Conservation (phyloP, 2,888 invertebrate genomes). For the Standfussiana lucernea region DNA sequence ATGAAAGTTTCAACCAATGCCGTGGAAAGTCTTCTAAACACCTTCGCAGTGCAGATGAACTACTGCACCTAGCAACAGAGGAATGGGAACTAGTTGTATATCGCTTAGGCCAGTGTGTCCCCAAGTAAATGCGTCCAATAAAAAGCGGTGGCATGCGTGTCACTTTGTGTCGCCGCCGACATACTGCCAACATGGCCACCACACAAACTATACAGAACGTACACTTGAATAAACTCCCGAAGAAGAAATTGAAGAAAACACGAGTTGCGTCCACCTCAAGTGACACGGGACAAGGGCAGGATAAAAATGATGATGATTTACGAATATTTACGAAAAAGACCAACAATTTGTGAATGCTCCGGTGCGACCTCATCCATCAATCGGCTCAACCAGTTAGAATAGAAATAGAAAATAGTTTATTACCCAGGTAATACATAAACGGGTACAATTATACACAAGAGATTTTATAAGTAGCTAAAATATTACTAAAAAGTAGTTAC, state of each 20-base stretch:
- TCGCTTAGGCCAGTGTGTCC: slow-evolving; percentile 6
- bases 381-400: too few species aligned
- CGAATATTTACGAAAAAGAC: neutral
- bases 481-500: too few species aligned
- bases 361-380: neutral
- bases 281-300: neutral
- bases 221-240: neutral
- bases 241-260: neutral
- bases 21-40: neutral
- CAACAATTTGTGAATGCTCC: neutral
- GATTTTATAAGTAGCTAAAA: too few species aligned
- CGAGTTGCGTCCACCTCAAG: neutral
- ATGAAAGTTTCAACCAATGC: neutral
- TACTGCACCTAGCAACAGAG: neutral
- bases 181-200: neutral
- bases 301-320: neutral
- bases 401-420: too few species aligned
- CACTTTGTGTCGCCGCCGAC: slow-evolving; percentile 42
- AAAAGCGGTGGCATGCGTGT: slow-evolving; percentile 27
- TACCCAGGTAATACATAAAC: too few species aligned
- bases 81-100: too few species aligned
- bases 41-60: neutral
- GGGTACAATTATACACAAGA: too few species aligned
- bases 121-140: slow-evolving; percentile 17
- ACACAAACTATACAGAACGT: neutral